Evolutionary conservation across 2,888 invertebrate genomes (phyloP).

Genomic region (Trichopria drosophilae): DNA sequence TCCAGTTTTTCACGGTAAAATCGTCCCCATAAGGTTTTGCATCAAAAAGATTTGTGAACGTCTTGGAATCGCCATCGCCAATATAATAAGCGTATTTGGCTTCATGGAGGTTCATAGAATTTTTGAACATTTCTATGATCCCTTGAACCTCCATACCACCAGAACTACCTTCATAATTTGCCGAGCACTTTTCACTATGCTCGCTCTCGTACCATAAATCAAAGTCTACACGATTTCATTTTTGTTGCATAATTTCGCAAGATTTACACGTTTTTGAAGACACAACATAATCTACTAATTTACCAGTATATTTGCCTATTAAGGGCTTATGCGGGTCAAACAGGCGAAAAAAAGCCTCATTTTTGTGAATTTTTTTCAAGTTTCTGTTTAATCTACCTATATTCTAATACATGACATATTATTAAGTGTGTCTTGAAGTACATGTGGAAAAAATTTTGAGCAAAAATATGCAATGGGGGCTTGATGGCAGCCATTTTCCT

Average conservation of each 20-base stretch:
- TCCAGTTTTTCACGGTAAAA: conserved; percentile 16
- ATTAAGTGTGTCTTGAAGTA: conserved; percentile 6
- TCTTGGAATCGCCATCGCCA: conserved; percentile 27
- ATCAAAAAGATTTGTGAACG: conserved; percentile 17
- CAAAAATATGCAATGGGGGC: conserved; percentile 1
- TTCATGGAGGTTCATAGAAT: conserved; percentile 8
- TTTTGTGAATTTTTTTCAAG: conserved; percentile 29
- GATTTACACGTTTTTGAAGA: conserved; percentile 7
- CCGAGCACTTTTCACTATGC: conserved; percentile 7
- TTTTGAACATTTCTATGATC: conserved; percentile 14
- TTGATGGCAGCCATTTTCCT: too few relatives aligned
- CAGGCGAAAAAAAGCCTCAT: conserved; percentile 21
- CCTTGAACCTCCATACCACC: conserved; percentile 22
- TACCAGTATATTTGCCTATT: conserved; percentile 25
- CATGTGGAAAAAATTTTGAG: conserved; percentile 7
- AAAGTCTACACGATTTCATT: conserved; percentile 1
- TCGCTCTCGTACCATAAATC: conserved; percentile 1
- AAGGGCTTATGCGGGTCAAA: conserved; percentile 28
- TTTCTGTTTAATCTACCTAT: conserved; percentile 3
- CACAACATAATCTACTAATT: conserved; percentile 24
- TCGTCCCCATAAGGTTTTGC: conserved; percentile 17
- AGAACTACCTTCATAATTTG: conserved; percentile 14
- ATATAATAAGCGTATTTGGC: conserved; percentile 18
- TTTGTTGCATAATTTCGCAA: background rate
- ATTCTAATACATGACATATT: background rate